Conservation (phyloP, 1,140 invertebrate species). For the Pararge aegeria region DNA sequence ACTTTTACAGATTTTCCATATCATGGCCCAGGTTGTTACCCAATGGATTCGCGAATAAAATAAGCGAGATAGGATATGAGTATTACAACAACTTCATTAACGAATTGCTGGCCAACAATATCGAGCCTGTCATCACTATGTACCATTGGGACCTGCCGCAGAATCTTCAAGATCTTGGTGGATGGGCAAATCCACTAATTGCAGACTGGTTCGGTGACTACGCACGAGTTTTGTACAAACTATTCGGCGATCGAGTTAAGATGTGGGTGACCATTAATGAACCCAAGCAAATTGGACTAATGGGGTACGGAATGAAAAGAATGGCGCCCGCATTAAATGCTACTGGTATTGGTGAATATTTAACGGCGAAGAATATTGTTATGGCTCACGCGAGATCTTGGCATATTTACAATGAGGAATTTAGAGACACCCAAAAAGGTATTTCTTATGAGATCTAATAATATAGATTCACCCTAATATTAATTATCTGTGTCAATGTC, state of each 20-base stretch:
- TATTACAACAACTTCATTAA: slow-evolving; percentile 83
- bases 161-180: slow-evolving; percentile 61
- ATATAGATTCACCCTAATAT: too few species aligned
- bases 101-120: slow-evolving; percentile 74
- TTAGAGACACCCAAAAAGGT: slow-evolving; percentile 79
- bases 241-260: slow-evolving; percentile 74
- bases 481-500: too few species aligned
- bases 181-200: slow-evolving; percentile 63
- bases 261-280: slow-evolving; percentile 77
- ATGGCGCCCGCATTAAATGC: slow-evolving; percentile 55
- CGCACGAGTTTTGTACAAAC: slow-evolving; percentile 55
- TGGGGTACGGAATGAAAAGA: slow-evolving; percentile 62
- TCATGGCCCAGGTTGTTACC: slow-evolving; percentile 83
- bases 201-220: slow-evolving; percentile 74
- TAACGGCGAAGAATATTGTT: slow-evolving; percentile 75
- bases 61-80: slow-evolving; percentile 77
- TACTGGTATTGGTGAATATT: slow-evolving; percentile 66
- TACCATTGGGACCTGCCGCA: slow-evolving; percentile 71
- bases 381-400: slow-evolving; percentile 81
- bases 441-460: too few species aligned
- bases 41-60: slow-evolving; percentile 68
- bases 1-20: slow-evolving; percentile 82
- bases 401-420: slow-evolving; percentile 82
- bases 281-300: slow-evolving; percentile 52
- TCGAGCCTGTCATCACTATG: slow-evolving; percentile 79